Evolutionary conservation across 1,140 invertebrate species (phyloP).

Genomic region (Neoseiulus cucumeris): DNA sequence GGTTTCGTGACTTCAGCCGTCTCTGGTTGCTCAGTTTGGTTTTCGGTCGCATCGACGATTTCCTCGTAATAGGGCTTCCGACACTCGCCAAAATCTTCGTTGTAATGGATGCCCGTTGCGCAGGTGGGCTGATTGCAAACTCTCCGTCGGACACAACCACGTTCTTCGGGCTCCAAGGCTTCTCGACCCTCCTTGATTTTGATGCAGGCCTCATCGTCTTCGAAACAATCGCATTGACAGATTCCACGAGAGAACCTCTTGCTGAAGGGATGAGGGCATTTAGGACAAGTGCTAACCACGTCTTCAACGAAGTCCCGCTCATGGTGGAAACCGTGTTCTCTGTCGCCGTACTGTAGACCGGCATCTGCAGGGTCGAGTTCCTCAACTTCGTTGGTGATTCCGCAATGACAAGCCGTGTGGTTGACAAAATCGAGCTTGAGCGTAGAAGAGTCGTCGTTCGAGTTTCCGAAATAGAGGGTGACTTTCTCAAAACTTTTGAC

Average conservation of each 20-base stretch:
- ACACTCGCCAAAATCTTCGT: background rate
- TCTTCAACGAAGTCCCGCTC: background rate
- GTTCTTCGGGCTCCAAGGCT: background rate
- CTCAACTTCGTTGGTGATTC: background rate
- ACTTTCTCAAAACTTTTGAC: background rate
- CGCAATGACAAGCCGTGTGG: background rate
- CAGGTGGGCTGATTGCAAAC: background rate
- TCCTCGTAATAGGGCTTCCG: background rate
- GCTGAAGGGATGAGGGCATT: background rate
- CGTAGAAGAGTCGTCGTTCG: background rate
- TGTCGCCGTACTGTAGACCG: background rate
- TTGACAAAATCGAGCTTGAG: background rate
- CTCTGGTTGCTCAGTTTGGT: too few relatives aligned
- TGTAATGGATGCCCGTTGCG: background rate
- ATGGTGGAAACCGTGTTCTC: background rate
- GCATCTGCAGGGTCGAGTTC: background rate
- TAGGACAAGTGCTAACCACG: background rate
- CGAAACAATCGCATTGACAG: conserved; percentile 4
- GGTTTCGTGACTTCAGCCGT: too few relatives aligned
- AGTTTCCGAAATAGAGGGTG: background rate
- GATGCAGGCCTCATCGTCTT: background rate
- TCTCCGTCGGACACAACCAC: background rate
- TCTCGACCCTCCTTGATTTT: background rate
- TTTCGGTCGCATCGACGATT: too few relatives aligned
- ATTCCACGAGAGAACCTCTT: background rate